Evolutionary conservation across 2,888 invertebrate species (phyloP), one percentile per base, ranked within the genome.

Genomic region (Eristalis intricaria): DNA sequence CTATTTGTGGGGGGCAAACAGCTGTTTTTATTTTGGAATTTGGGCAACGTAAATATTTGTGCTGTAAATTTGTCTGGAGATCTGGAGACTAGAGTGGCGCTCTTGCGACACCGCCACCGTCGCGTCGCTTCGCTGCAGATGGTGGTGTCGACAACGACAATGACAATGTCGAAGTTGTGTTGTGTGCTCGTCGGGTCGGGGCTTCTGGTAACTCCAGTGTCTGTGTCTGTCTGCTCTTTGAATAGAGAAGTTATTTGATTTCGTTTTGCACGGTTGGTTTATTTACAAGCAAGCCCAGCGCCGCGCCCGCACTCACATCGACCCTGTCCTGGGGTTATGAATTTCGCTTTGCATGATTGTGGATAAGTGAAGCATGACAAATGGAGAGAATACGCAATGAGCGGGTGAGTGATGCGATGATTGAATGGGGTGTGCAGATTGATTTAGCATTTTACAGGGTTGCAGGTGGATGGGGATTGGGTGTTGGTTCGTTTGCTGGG

Each of bases 21-120:
- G 71, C 71, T 79, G 79, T 79, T 79, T 79, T 79, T 79, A 66
- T 79, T 73, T 73, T 61, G 65, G 73, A 71, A 73, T 79, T 79
- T 61, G 65, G 71, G 71, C 23, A 79, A 65, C 58, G 79, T 50
- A 79, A 79, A 79, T 79, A 79, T 79, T 79, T 79, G 66, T 35
- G 61, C 79, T 79, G 79, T 65, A 73, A 79, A 73, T 79, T 79
- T 73, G 79, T 79, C 79, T 79, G 73, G 66, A 79, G 79, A 79
- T 65, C 60, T 73, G 60, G 60, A 29, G 60, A 60, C 26, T 13
- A 15, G 26, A 60, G 26, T 60, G 60, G 60, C 26, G 60, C 26
- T 60, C 50, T 23, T 11, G 60, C 15, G 26, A 26, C 26, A 60
- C 13, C 26, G 26, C 26, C 60, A 11, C 10, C 22, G 56, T 56